Evolutionary conservation across 1,140 invertebrate genomes (phyloP).

Genomic region (Lethrus apterus): DNA sequence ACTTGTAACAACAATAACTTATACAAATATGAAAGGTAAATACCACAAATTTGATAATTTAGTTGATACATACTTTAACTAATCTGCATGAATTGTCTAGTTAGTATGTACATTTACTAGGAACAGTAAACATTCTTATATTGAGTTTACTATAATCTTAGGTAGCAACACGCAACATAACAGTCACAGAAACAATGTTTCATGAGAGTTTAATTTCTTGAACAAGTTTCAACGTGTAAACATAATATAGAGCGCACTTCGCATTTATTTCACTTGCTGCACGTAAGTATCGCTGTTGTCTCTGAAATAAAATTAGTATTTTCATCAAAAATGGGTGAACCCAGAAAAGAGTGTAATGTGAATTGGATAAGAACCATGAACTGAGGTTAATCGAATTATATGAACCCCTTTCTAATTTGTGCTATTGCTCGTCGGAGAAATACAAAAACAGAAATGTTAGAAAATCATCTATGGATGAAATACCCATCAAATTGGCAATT

Average conservation of each 20-base stretch:
- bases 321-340: background rate
- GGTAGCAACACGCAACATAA: no score
- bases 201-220: background rate
- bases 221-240: slow-evolving; percentile 10
- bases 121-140: no score
- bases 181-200: background rate
- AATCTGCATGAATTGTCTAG: no score
- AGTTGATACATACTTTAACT: no score
- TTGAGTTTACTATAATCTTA: no score
- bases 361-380: slow-evolving; percentile 1
- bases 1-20: no score
- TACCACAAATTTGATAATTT: no score
- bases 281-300: slow-evolving; percentile 5
- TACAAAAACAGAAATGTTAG: slow-evolving; percentile 2
- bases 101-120: no score
- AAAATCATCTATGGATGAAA: slow-evolving; percentile 4
- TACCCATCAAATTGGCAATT: slow-evolving; percentile 3
- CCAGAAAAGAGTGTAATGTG: background rate
- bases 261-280: background rate
- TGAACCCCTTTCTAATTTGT: slow-evolving; percentile 9
- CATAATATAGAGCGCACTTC: background rate
- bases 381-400: slow-evolving; percentile 5
- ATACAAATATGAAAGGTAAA: no score
- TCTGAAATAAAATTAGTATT: no score
- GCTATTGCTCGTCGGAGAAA: background rate